A percentile compares a stretch with the other conserved stretches of the same genome.
phyloP scores from a whole-genome alignment of 1,140 invertebrate species.

The Drosophila nannoptera region DNA sequence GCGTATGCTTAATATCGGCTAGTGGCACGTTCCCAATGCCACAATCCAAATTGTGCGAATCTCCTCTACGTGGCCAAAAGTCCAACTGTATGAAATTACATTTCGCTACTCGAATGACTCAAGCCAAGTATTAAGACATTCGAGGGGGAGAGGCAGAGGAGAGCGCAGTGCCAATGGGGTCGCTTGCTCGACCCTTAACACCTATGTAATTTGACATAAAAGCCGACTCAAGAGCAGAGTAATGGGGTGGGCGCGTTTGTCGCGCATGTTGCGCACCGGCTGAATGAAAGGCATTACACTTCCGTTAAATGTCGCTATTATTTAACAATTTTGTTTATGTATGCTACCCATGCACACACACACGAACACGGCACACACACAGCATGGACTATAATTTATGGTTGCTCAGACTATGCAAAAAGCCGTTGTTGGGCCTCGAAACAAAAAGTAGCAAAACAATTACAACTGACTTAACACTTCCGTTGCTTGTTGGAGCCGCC shows the following conservation, averaged over 20 bases:
- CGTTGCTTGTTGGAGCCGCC: conserved; percentile 71
- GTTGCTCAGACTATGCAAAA: conserved; percentile 55
- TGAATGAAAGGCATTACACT: conserved; percentile 65
- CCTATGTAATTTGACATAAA: conserved; percentile 63
- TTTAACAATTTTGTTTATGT: conserved; percentile 74
- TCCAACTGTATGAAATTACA: conserved; percentile 32
- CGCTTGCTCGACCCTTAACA: conserved; percentile 42
- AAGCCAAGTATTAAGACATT: conserved; percentile 61
- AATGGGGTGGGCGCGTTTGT: conserved; percentile 50
- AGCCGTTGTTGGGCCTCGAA: conserved; percentile 31
- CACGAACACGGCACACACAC: conserved; percentile 12
- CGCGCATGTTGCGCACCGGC: conserved; percentile 57
- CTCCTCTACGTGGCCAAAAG: conserved; percentile 24
- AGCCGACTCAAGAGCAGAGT: conserved; percentile 30
- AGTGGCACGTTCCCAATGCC: conserved; percentile 53
- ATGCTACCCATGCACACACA: conserved; percentile 42
- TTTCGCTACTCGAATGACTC: conserved; percentile 24
- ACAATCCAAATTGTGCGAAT: conserved; percentile 37
- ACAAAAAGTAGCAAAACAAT: conserved; percentile 75
- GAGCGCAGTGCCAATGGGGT: background rate
- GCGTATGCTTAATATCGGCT: conserved; percentile 55
- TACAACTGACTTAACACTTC: conserved; percentile 77
- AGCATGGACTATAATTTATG: conserved; percentile 67
- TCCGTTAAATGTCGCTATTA: conserved; percentile 76
- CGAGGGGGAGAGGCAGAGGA: conserved; percentile 15